Base-by-base conservation (phyloP, 2,797 vertebrate species). In the Dermochelys coriacea region DNA sequence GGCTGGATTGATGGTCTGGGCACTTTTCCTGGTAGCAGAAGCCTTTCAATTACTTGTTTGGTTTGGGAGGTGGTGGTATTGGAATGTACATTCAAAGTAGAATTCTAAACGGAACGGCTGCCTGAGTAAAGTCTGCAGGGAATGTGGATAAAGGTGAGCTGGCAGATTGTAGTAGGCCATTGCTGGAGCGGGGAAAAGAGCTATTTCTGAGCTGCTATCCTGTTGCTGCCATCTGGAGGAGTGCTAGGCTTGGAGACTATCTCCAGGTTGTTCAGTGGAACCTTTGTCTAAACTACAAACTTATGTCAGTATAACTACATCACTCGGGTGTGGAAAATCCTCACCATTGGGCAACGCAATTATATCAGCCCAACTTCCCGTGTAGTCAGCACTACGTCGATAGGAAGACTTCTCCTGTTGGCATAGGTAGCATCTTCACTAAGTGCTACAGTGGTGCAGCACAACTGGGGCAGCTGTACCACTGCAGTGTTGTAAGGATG, bases 1-100 rank as follows among this genome's bases (percentile, higher is more conserved):
- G n/a, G 4, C 21, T 37, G 57, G 49, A 41, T 0, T 81, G 11
- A 11, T 31, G 19, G 55, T 5, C 29, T 51, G 50, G 25, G 45
- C 4, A 2, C 21, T 4, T 14, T 47, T 50, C 16, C 54, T 31
- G 5, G 4, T 27, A 8, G 34, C 9, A 19, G 49, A 82, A 86
- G 10, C n/a, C 11, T 80, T 54, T 80, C 45, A 77, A 16, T 23
- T 50, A 3, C 9, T 12, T 50, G 8, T 71, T 49, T 7, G 2
- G 8, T 47, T 54, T 2, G 1, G 59, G 77, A 41, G 54, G 41
- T 41, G 54, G 41, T 41, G 47, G n/a, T 11, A 78, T 16, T 23
- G 15, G 61, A 21, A 45, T 51, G 19, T 54, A 49, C 10, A 3
- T 74, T 71, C 1, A 0, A 0, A 61, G 19, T 64, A 12, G 21